A percentile compares a stretch with the other conserved stretches of the same genome.
Evolutionary conservation across 2,113 vertebrate genomes (phyloP).

Genomic region (Microcebus jonahi): DNA sequence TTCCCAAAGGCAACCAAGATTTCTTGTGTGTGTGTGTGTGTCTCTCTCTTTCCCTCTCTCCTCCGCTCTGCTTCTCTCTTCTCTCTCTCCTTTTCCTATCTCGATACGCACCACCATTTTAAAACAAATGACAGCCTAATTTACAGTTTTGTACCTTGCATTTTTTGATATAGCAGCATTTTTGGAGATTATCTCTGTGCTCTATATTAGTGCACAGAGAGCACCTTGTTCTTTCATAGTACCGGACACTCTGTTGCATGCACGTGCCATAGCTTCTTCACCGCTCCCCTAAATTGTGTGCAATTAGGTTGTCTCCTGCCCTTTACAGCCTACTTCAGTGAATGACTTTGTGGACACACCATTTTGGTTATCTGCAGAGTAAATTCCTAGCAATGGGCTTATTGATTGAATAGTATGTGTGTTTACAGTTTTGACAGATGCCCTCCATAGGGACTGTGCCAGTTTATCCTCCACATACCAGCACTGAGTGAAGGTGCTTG

Average conservation of each 20-base stretch:
- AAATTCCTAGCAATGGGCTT: not conserved
- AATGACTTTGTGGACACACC: not conserved
- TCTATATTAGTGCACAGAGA: not conserved
- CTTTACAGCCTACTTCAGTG: not conserved
- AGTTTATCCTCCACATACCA: not conserved
- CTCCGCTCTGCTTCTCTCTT: not conserved
- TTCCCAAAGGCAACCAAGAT: not conserved
- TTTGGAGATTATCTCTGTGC: not conserved
- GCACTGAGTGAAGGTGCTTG: not conserved
- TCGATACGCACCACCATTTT: not conserved
- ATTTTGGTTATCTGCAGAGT: not conserved
- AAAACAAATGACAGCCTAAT: not conserved
- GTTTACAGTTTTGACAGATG: conserved; percentile 12
- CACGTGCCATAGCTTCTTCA: not conserved
- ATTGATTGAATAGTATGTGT: not conserved
- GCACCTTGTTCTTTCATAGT: not conserved
- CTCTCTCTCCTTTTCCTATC: not conserved
- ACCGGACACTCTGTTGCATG: not conserved
- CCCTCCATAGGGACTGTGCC: not conserved
- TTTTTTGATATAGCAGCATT: not conserved
- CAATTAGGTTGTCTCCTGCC: not conserved
- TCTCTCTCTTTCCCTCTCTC: not conserved
- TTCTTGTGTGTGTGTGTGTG: not conserved
- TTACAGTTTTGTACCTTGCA: not conserved
- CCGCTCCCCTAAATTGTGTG: not conserved